Evolutionary conservation across 2,797 vertebrate genomes (phyloP).

Genomic region (Glossophaga mutica): DNA sequence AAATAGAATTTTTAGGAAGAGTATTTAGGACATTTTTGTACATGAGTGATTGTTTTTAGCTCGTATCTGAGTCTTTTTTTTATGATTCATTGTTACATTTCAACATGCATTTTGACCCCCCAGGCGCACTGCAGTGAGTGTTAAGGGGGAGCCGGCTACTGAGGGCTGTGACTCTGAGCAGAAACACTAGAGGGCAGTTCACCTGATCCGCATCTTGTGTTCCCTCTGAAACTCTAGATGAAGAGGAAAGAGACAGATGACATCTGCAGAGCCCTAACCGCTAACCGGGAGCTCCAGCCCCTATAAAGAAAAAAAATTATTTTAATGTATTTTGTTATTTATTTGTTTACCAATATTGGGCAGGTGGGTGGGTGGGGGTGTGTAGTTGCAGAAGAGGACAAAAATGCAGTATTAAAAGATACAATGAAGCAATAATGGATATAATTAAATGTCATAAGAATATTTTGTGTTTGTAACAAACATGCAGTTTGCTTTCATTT

Average conservation of each 20-base stretch:
- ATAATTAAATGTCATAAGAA: neutral
- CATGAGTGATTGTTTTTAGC: neutral
- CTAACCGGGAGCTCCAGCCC: neutral
- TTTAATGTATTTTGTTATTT: neutral
- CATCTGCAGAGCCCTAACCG: neutral
- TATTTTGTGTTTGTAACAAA: neutral
- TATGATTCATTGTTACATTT: neutral
- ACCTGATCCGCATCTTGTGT: neutral
- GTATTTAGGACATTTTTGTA: slow-evolving; percentile 12
- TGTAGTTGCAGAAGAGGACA: neutral
- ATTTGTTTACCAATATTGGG: neutral
- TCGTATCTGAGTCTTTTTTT: neutral
- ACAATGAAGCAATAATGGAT: neutral
- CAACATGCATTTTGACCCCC: neutral
- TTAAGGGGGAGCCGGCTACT: neutral
- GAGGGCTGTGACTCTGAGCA: neutral
- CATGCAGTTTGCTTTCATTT: neutral
- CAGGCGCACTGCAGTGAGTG: neutral
- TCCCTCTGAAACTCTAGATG: neutral
- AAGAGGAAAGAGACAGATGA: neutral
- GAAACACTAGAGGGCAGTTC: neutral
- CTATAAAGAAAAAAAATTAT: neutral
- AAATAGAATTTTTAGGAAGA: slow-evolving; percentile 3
- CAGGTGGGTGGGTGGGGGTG: neutral
- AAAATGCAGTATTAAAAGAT: neutral